Conservation (phyloP, 53 echinoderm and acorn worm species). For the Mesocentrotus franciscanus region DNA sequence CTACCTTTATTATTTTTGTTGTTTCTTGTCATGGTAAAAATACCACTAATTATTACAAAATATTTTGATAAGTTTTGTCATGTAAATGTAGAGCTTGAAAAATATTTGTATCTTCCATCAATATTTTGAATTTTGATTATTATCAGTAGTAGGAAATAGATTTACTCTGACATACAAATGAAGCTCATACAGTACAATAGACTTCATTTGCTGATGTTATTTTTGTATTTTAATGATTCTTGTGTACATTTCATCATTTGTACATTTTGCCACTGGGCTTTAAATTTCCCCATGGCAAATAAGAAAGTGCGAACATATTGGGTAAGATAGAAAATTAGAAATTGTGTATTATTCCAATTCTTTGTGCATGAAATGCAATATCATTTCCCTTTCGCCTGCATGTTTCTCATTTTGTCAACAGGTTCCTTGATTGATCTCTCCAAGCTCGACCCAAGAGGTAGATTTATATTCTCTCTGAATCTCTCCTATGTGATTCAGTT, state of each 20-base stretch:
- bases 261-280: neutral
- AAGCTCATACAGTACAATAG: too few species aligned
- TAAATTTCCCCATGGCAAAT: neutral
- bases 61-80: too few species aligned
- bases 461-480: slow-evolving; percentile 46
- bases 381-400: slow-evolving; percentile 72
- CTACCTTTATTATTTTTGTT: neutral
- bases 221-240: too few species aligned
- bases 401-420: slow-evolving; percentile 71
- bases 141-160: too few species aligned
- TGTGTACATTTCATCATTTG: neutral
- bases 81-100: too few species aligned
- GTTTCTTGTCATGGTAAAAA: neutral
- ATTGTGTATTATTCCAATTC: neutral
- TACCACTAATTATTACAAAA: neutral
- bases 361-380: slow-evolving; percentile 41
- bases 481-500: slow-evolving; percentile 15
- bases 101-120: too few species aligned
- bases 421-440: slow-evolving; percentile 89
- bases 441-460: slow-evolving; percentile 96
- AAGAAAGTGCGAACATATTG: too few species aligned
- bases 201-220: too few species aligned
- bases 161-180: too few species aligned
- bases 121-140: too few species aligned
- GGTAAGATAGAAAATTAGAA: neutral